Percentiles rank a stretch among this genome's conserved stretches.
Conservation (phyloP, 1,140 invertebrate species). For the Brachionus manjavacas region DNA sequence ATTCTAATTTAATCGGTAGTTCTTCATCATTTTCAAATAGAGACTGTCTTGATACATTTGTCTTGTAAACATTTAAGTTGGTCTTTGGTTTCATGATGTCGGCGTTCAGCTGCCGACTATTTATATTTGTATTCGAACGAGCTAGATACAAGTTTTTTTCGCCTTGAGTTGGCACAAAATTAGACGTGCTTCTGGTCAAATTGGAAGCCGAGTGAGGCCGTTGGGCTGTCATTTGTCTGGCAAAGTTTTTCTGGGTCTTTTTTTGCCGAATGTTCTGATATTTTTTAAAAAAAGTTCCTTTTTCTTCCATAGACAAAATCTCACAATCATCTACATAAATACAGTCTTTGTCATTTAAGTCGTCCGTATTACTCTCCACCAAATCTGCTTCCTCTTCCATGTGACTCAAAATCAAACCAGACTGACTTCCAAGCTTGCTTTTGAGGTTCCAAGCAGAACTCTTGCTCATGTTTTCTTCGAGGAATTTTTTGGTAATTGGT, state of each 20-base stretch:
- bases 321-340: slow-evolving; percentile 31
- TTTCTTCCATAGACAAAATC: neutral
- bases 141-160: neutral
- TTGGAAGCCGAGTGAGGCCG: slow-evolving; percentile 9
- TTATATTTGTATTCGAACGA: slow-evolving; percentile 20
- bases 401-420: neutral
- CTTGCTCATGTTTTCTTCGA: slow-evolving; percentile 16
- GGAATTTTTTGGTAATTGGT: slow-evolving; percentile 19
- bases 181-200: neutral
- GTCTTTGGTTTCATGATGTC: slow-evolving; percentile 18
- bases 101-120: neutral
- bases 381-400: neutral
- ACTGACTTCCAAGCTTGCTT: neutral
- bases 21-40: slow-evolving; percentile 17
- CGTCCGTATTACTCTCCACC: neutral
- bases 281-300: neutral
- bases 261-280: slow-evolving; percentile 40
- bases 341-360: slow-evolving; percentile 17
- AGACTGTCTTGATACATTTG: neutral
- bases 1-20: neutral
- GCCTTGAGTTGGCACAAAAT: neutral
- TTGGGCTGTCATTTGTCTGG: neutral
- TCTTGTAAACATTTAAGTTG: neutral
- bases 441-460: neutral
- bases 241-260: slow-evolving; percentile 28